phyloP scores from a whole-genome alignment of 2,797 vertebrate genomes.

The Sciurus carolinensis region DNA sequence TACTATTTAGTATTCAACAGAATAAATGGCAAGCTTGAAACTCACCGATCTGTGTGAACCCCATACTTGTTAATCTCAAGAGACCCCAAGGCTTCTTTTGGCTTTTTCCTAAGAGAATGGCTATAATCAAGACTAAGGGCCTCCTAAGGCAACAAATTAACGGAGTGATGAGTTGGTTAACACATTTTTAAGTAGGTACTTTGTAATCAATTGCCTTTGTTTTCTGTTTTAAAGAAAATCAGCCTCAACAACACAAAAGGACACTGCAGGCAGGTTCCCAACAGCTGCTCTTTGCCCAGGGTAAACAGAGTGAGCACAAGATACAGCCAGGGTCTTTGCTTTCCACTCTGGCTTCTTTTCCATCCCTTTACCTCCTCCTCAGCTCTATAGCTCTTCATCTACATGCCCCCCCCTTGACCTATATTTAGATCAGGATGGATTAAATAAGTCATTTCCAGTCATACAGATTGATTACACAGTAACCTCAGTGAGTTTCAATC shows the following conservation, averaged over 20 bases:
- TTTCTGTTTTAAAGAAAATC: constrained; percentile 30
- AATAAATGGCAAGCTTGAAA: constrained; percentile 25
- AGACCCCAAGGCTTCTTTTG: not conserved
- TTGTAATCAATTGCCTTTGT: not conserved
- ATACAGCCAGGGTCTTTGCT: not conserved
- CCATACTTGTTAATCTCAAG: not conserved
- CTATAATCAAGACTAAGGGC: not conserved
- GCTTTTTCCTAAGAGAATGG: not conserved
- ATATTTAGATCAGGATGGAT: not conserved
- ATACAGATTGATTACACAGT: not conserved
- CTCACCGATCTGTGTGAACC: not conserved
- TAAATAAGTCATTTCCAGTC: not conserved
- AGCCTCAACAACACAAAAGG: not conserved
- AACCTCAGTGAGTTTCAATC: not conserved
- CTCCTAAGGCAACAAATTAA: not conserved
- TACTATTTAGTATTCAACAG: not conserved
- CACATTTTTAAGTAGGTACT: constrained; percentile 41
- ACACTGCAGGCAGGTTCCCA: not conserved
- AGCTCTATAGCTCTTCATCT: not conserved
- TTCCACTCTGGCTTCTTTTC: not conserved
- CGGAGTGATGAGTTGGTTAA: not conserved
- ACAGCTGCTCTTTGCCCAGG: not conserved
- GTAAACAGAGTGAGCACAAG: not conserved
- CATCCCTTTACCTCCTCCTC: not conserved
- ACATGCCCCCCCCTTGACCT: not conserved